Percentiles rank a stretch among this genome's conserved stretches.
Conservation (phyloP, 2,888 invertebrate genomes). For the Hedychridium roseum region DNA sequence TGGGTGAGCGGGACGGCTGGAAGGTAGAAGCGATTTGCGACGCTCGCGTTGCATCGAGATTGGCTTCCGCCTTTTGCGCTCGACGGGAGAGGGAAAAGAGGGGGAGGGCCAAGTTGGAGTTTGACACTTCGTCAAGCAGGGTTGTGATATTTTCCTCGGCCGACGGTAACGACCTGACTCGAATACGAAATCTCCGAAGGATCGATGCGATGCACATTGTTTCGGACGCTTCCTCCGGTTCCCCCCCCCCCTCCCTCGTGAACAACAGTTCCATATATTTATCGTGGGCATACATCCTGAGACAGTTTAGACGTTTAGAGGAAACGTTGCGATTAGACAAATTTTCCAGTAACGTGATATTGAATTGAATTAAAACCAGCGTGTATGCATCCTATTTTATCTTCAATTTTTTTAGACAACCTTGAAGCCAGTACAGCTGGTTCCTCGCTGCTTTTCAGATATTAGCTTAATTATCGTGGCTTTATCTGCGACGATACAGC, state of each 20-base stretch:
- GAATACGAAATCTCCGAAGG: too few relatives aligned
- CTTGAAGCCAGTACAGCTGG: too few relatives aligned
- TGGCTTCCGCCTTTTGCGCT: constrained; percentile 29
- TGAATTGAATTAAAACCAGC: constrained; percentile 39
- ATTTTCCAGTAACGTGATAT: constrained; percentile 47
- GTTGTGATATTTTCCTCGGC: constrained; percentile 8
- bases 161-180: background rate
- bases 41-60: constrained; percentile 31
- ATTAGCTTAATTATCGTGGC: too few relatives aligned
- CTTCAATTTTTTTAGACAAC: too few relatives aligned
- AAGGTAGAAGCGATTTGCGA: constrained; percentile 34
- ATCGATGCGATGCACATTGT: background rate
- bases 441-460: too few relatives aligned
- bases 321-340: too few relatives aligned
- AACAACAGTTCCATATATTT: too few relatives aligned
- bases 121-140: constrained; percentile 10
- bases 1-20: constrained; percentile 3
- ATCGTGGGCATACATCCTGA: too few relatives aligned
- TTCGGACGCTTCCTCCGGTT: background rate
- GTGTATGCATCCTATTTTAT: too few relatives aligned
- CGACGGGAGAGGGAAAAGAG: constrained; percentile 14
- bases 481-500: too few relatives aligned
- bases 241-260: background rate
- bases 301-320: too few relatives aligned
- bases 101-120: constrained; percentile 11